Conservation (phyloP, 2,113 vertebrate species). For the Anarrhichthys ocellatus region DNA sequence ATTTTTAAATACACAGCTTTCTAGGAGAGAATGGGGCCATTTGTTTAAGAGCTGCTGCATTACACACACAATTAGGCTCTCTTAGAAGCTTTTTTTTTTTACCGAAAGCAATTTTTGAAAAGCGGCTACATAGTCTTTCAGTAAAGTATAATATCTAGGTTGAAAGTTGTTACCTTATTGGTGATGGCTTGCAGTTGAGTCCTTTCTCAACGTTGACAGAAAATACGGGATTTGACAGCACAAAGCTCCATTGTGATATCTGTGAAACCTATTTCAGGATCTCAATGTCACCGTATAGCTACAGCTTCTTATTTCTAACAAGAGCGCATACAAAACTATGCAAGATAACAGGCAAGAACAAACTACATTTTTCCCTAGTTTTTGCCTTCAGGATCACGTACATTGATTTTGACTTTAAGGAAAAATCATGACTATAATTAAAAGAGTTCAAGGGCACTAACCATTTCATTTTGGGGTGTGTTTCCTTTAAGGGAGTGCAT, state of each 20-base stretch:
- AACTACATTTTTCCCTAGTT: background rate
- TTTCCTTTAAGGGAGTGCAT: background rate
- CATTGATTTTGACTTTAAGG: background rate
- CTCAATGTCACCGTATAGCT: background rate
- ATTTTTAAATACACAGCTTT: constrained; percentile 6
- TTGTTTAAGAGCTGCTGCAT: constrained; percentile 50
- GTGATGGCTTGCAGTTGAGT: background rate
- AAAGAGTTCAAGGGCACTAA: background rate
- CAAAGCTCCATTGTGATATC: background rate
- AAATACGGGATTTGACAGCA: background rate
- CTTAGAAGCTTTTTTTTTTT: constrained; percentile 21
- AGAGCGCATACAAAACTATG: background rate
- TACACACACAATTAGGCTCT: constrained; percentile 40
- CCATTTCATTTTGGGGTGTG: background rate
- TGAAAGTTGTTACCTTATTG: background rate
- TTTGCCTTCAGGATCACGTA: background rate
- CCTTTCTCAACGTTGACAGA: background rate
- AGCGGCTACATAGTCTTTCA: constrained; percentile 8
- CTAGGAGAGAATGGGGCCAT: constrained; percentile 16
- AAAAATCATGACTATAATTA: background rate
- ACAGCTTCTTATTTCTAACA: background rate
- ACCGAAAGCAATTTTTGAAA: constrained; percentile 27
- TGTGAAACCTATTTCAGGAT: constrained; percentile 1
- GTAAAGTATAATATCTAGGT: background rate
- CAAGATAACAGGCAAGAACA: background rate